Base-by-base conservation (phyloP, 2,797 vertebrate genomes). In the Pagetopsis macropterus region DNA sequence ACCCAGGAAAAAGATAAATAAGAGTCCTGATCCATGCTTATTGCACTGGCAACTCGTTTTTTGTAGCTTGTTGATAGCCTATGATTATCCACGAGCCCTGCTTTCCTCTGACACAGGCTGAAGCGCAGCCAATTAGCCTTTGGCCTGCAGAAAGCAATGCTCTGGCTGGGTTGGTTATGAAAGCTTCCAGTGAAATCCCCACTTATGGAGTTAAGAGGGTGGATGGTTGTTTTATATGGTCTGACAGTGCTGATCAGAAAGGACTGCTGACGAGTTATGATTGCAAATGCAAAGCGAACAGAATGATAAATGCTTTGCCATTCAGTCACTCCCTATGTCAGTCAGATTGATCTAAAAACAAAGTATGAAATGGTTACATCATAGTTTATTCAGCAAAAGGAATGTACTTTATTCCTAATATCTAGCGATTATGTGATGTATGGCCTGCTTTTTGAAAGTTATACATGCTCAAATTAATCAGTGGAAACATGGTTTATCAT, bases 41-140 rank as follows among this genome's bases (percentile, higher is more conserved):
- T 52, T 69, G 50, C 27, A 43, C 0, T 9, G 51, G 43, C 58
- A 66, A 64, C 58, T 65, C 4, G 50, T 65, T 50, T 37, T 75
- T 46, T 68, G 54, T 78, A 56, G 79, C 69, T 75, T 58, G 61
- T 75, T 76, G 76, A 83, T 82, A 64, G 74, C 72, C 56, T 72
- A 31, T 83, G 68, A 89, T 87, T 86, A 85, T 86, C 79, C 59
- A 68, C 21, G 23, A 43, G 21, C 48, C 49, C 61, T 75, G 70
- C 75, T 72, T 80, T 86, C 84, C 79, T 78, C 60, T 80, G 85
- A 88, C 75, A 73, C 62, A 64, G 78, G 78, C 80, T 85, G 83
- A 87, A 88, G 87, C 80, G 85, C 87, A 85, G 75, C 85, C 85
- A 93, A 94, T 94, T 93, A 92, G 84, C 91, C 89, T 93, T 90